Percentiles rank a stretch among this genome's conserved stretches.
Conservation (phyloP, 1,140 invertebrate genomes). For the Drosophila seguyi region DNA sequence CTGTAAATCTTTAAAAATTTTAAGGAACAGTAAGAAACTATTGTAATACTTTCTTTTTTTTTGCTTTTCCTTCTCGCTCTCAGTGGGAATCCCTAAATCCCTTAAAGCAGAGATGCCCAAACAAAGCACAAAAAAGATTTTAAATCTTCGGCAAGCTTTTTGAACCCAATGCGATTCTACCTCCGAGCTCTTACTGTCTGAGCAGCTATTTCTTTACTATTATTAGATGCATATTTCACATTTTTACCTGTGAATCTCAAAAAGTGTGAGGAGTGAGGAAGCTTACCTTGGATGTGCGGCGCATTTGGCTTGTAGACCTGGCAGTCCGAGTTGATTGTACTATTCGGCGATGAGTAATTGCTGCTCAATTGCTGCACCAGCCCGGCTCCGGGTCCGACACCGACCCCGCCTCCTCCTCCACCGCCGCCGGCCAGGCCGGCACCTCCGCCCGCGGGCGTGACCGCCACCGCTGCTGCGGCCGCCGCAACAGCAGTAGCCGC, state of each 20-base stretch:
- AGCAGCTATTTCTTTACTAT: background rate
- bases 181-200: too few relatives aligned
- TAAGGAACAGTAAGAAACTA: too few relatives aligned
- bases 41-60: too few relatives aligned
- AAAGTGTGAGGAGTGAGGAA: background rate
- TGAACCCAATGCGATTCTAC: background rate
- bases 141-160: background rate
- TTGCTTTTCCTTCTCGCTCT: too few relatives aligned
- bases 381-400: constrained; percentile 59
- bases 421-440: constrained; percentile 4
- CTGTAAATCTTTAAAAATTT: too few relatives aligned
- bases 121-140: background rate
- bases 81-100: too few relatives aligned
- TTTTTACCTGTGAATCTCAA: background rate
- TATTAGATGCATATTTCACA: background rate
- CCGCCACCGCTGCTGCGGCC: constrained; percentile 47
- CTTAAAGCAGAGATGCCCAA: background rate
- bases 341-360: constrained; percentile 85
- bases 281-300: constrained; percentile 84
- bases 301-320: constrained; percentile 85
- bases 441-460: constrained; percentile 25
- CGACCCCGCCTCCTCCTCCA: constrained; percentile 53
- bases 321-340: constrained; percentile 85
- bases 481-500: constrained; percentile 48
- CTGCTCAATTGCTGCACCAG: constrained; percentile 70